Percentiles rank a stretch among this genome's conserved stretches.
Evolutionary conservation across 2,888 invertebrate genomes (phyloP).

Genomic region (Mythimna albipuncta): DNA sequence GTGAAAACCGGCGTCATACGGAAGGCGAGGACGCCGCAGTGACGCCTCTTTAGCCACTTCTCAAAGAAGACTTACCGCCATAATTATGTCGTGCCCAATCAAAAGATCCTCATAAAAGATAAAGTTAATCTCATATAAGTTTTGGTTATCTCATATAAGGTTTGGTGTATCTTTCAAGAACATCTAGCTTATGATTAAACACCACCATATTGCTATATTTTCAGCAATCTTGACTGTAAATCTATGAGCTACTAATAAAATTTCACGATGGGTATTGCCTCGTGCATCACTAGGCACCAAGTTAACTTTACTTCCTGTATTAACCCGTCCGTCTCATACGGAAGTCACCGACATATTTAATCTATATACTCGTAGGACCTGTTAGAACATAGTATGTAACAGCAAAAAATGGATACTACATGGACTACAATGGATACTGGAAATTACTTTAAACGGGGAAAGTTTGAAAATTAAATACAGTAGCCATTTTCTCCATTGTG

Average conservation of each 20-base stretch:
- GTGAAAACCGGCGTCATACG: no score
- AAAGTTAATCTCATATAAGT: neutral
- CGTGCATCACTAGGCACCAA: conserved; percentile 30
- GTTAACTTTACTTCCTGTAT: conserved; percentile 53
- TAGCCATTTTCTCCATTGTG: neutral
- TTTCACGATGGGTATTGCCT: neutral
- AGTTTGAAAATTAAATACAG: neutral
- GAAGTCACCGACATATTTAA: conserved; percentile 46
- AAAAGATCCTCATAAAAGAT: neutral
- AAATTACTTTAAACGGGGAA: neutral
- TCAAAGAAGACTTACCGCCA: no score
- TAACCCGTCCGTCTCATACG: conserved; percentile 43
- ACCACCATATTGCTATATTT: no score
- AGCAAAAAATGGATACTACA: conserved; percentile 2
- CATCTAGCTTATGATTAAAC: neutral
- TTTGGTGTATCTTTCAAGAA: neutral
- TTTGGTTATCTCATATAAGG: no score
- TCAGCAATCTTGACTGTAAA: conserved; percentile 28
- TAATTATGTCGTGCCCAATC: no score
- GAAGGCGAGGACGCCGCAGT: no score
- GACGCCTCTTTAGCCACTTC: no score
- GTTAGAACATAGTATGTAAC: neutral
- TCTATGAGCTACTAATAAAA: conserved; percentile 24
- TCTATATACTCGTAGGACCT: conserved; percentile 23
- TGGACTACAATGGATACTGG: no score